phyloP scores from a whole-genome alignment of 2,797 vertebrate species.

The Bovichtus diacanthus region DNA sequence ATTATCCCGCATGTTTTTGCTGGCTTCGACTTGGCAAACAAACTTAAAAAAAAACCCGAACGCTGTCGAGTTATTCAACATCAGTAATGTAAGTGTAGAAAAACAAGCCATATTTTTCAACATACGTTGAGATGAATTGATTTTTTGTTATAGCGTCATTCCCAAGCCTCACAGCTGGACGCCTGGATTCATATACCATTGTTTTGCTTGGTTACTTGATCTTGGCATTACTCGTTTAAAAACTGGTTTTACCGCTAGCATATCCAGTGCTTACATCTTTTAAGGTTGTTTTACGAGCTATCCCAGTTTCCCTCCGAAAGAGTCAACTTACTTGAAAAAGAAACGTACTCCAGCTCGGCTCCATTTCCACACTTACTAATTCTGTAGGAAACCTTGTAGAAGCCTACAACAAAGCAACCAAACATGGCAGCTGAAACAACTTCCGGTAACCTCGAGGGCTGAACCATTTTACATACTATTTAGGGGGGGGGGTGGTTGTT shows the following conservation, averaged over 20 bases:
- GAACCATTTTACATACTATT: slow-evolving; percentile 68
- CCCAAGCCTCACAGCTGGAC: slow-evolving; percentile 88
- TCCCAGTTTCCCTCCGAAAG: slow-evolving; percentile 31
- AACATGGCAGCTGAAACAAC: slow-evolving; percentile 88
- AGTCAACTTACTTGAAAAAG: slow-evolving; percentile 88
- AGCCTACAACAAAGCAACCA: slow-evolving; percentile 90
- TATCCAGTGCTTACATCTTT: neutral
- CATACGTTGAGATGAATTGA: slow-evolving; percentile 48
- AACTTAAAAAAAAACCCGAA: slow-evolving; percentile 65
- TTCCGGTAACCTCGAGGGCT: slow-evolving; percentile 85
- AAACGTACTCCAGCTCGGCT: slow-evolving; percentile 88
- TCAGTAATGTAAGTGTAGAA: neutral
- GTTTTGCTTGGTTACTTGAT: slow-evolving; percentile 86
- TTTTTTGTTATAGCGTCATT: slow-evolving; percentile 83
- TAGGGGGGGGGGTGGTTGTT: slow-evolving; percentile 46
- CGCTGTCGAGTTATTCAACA: slow-evolving; percentile 39
- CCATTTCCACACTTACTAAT: slow-evolving; percentile 89
- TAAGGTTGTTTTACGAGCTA: slow-evolving; percentile 27
- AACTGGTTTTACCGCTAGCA: slow-evolving; percentile 60
- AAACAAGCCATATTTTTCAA: slow-evolving; percentile 31
- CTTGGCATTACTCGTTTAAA: slow-evolving; percentile 71
- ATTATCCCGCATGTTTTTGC: slow-evolving; percentile 79
- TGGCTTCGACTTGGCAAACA: slow-evolving; percentile 70
- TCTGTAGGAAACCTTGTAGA: slow-evolving; percentile 84
- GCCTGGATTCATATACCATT: slow-evolving; percentile 88